Conservation (phyloP, 2,797 vertebrate genomes). For the Coendou prehensilis region DNA sequence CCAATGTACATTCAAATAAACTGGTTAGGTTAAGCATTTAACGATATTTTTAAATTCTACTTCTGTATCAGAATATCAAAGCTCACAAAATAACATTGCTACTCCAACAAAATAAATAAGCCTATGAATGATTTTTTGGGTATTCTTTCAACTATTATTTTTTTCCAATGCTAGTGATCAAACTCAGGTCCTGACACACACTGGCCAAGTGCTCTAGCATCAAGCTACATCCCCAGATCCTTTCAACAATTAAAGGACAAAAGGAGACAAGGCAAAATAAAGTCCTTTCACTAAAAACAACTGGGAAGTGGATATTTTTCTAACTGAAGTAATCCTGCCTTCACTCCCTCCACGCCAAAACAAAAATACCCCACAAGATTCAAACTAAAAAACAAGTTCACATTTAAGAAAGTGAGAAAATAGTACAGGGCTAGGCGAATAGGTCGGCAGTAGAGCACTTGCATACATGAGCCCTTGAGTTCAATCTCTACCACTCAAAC, state of each 20-base stretch:
- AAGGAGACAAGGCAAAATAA: not conserved
- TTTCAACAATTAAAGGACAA: not conserved
- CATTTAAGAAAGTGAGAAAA: not conserved
- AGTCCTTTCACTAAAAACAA: slow-evolving; percentile 17
- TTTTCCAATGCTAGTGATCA: too few relatives aligned
- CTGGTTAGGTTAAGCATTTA: not conserved
- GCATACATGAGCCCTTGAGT: not conserved
- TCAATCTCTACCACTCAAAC: not conserved
- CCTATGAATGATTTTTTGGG: not conserved
- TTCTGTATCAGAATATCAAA: not conserved
- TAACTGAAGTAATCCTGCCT: not conserved
- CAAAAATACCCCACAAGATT: not conserved
- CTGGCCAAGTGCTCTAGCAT: too few relatives aligned
- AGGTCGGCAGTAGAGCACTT: not conserved
- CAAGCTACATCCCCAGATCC: not conserved
- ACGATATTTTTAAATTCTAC: not conserved
- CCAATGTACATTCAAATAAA: slow-evolving; percentile 4
- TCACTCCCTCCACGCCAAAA: too few relatives aligned
- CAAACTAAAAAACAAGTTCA: not conserved
- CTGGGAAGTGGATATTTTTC: not conserved
- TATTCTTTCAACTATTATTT: too few relatives aligned
- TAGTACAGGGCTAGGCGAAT: not conserved
- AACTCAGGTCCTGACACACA: too few relatives aligned
- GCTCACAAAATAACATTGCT: not conserved
- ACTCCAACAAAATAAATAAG: not conserved